Percentiles rank a stretch among this genome's conserved stretches.
Conservation (phyloP, 1,140 invertebrate genomes). For the Ectropis grisescens region DNA sequence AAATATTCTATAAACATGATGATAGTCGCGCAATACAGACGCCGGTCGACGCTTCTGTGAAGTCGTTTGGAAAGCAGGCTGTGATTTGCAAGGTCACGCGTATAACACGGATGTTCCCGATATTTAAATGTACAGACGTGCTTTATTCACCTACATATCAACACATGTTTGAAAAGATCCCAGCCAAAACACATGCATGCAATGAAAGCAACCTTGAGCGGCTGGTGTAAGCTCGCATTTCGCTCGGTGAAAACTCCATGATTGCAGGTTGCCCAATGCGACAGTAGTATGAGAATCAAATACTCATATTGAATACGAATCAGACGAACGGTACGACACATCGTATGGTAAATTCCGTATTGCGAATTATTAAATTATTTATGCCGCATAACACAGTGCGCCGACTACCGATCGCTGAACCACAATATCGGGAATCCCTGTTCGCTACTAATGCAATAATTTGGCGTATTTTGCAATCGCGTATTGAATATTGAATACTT, state of each 20-base stretch:
- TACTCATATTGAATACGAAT: slow-evolving; percentile 68
- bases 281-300: slow-evolving; percentile 67
- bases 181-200: slow-evolving; percentile 21
- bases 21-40: slow-evolving; percentile 56
- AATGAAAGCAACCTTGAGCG: slow-evolving; percentile 41
- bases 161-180: slow-evolving; percentile 58
- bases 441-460: slow-evolving; percentile 68
- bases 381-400: slow-evolving; percentile 62
- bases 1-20: slow-evolving; percentile 59
- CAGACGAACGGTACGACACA: slow-evolving; percentile 60
- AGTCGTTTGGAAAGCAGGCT: slow-evolving; percentile 69
- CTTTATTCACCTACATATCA: slow-evolving; percentile 70
- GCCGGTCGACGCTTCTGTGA: slow-evolving; percentile 58
- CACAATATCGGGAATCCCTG: slow-evolving; percentile 68
- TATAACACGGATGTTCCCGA: slow-evolving; percentile 69
- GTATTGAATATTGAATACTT: slow-evolving; percentile 68
- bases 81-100: slow-evolving; percentile 69
- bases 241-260: slow-evolving; percentile 29
- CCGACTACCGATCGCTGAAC: slow-evolving; percentile 56
- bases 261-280: slow-evolving; percentile 59
- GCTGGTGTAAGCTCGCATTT: slow-evolving; percentile 35
- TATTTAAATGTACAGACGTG: slow-evolving; percentile 69
- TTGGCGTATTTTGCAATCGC: slow-evolving; percentile 69
- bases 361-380: slow-evolving; percentile 71
- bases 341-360: slow-evolving; percentile 67